These are phyloP conservation scores for Lutjanus campechanus DNA, from an alignment of 2,797 vertebrate species.

Conservation along the genomic window DNA sequence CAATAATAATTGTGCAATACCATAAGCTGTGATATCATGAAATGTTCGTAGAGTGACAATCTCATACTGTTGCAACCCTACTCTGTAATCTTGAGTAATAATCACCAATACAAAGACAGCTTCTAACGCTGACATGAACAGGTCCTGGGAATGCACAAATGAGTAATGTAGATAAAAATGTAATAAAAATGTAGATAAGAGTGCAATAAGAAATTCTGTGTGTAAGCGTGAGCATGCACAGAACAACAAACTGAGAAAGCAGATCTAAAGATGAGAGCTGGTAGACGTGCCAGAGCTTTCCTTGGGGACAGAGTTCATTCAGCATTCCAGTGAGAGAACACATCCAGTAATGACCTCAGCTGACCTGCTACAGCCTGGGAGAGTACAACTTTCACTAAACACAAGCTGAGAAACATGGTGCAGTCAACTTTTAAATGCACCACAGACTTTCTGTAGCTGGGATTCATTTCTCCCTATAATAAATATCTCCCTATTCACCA, in stretches of 20 bases:
- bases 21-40: too few species aligned
- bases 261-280: conserved; percentile 26
- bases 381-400: conserved; percentile 33
- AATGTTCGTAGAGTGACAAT: too few species aligned
- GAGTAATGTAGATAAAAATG: not conserved
- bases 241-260: conserved; percentile 18
- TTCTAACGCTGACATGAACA: not conserved
- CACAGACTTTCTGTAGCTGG: conserved; percentile 14
- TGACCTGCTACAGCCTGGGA: conserved; percentile 55
- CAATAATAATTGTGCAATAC: too few species aligned
- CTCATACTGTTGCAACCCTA: too few species aligned
- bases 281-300: conserved; percentile 33
- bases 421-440: not conserved
- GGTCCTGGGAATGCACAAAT: not conserved
- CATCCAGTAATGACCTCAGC: conserved; percentile 51
- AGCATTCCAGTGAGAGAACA: conserved; percentile 44
- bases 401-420: conserved; percentile 34
- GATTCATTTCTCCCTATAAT: not conserved
- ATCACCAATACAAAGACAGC: not conserved
- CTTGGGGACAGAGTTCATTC: conserved; percentile 47
- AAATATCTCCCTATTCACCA: not conserved
- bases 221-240: not conserved
- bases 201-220: not conserved
- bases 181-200: not conserved
- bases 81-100: not conserved